Percentiles rank a stretch among this genome's conserved stretches.
These are phyloP conservation scores for Linnaemya vulpina DNA, from an alignment of 2,888 invertebrate genomes.

Conservation along the genomic window DNA sequence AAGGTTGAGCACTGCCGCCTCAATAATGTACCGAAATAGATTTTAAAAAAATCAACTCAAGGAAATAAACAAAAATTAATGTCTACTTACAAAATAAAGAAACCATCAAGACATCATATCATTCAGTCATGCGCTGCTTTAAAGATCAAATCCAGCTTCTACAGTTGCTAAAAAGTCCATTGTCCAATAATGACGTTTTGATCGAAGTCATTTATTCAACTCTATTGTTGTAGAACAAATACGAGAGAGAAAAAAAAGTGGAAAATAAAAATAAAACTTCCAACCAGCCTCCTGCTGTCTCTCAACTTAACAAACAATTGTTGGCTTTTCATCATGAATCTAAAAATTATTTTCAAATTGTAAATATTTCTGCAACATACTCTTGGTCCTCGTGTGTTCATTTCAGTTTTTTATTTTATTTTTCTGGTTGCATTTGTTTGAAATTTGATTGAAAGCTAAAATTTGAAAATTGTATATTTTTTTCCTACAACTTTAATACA, in stretches of 20 bases:
- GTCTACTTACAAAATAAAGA: slow-evolving; percentile 40
- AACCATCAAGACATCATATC: slow-evolving; percentile 48
- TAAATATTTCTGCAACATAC: slow-evolving; percentile 56
- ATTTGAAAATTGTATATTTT: slow-evolving; percentile 53
- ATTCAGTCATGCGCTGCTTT: slow-evolving; percentile 38
- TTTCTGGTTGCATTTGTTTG: slow-evolving; percentile 34
- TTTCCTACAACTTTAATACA: slow-evolving; percentile 28
- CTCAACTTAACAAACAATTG: slow-evolving; percentile 52
- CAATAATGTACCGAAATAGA: background rate
- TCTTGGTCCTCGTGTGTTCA: slow-evolving; percentile 24
- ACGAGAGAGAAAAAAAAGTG: background rate
- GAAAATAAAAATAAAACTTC: background rate
- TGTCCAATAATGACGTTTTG: slow-evolving; percentile 71
- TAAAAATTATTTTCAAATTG: slow-evolving; percentile 48
- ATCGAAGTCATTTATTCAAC: slow-evolving; percentile 70
- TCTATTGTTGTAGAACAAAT: slow-evolving; percentile 50
- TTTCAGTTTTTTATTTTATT: background rate
- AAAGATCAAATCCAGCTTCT: slow-evolving; percentile 66
- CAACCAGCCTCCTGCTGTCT: slow-evolving; percentile 54
- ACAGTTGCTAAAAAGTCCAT: slow-evolving; percentile 70
- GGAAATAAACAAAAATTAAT: slow-evolving; percentile 45
- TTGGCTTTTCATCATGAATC: slow-evolving; percentile 57
- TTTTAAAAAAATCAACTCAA: background rate
- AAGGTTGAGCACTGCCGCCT: slow-evolving; percentile 37
- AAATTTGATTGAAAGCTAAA: slow-evolving; percentile 70